Evolutionary conservation across 2,797 vertebrate genomes (phyloP), one percentile per base, ranked within the genome.

Genomic region (Threskiornis aethiopicus): DNA sequence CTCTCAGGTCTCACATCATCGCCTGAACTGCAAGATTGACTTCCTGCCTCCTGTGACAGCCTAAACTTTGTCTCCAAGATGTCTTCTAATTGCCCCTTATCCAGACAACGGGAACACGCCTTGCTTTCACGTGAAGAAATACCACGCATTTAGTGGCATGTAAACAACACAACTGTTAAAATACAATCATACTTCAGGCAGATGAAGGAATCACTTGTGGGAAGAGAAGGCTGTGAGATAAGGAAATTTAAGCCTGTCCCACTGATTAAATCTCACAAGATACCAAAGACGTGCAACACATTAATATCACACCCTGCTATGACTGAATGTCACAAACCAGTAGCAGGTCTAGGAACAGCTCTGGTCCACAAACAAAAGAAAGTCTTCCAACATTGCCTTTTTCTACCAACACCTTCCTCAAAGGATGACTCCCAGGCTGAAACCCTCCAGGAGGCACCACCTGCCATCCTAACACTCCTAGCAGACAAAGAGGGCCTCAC

Each of bases 381-480:
- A 55, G 10, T 1, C 25, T 55, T 41, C 35, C 18, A 52, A 12
- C 1, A 0, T 1, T 0, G 5, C 8, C 6, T 55, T 76, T 44
- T 42, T 10, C 42, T 20, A 19, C 20, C 5, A 24, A 8, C 14
- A 41, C 2, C 6, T 55, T 49, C 19, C 31, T 61, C 28, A 16
- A 29, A 51, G 11, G 9, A 0, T 6, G 33, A 8, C 2, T 7
- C 21, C 24, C 39, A 15, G 64, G 19, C 6, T n/a, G 16, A 22
- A 31, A 25, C 3, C 10, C 82, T 41, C 3, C 57, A 20, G 21
- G 10, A 67, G 31, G 25, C 73, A 26, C 5, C 2, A 4, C 25
- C n/a, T 10, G 12, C 37, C n/a, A 28, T 4, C 19, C 24, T 9
- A 58, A 35, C 0, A 2, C 49, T 64, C 12, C 44, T 3, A 14